These are phyloP conservation scores for Caiman crocodilus DNA, from an alignment of 2,797 vertebrate species.

Conservation along the genomic window DNA sequence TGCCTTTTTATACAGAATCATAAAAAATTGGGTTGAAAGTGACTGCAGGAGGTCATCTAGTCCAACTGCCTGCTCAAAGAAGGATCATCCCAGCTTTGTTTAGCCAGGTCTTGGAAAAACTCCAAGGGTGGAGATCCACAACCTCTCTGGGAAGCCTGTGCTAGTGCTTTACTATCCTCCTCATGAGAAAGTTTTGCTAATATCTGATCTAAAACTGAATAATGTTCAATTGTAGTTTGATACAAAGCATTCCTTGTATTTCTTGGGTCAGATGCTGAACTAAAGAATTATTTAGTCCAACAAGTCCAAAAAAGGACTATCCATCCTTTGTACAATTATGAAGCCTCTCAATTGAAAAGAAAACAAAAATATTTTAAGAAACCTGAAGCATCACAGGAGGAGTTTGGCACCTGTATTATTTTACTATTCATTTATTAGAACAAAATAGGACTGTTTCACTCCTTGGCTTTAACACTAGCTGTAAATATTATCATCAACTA, in stretches of 20 bases:
- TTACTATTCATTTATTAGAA: background rate
- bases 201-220: background rate
- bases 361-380: background rate
- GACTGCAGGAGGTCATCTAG: no score
- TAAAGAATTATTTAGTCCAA: background rate
- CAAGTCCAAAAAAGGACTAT: no score
- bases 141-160: no score
- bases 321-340: no score
- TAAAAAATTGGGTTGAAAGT: no score
- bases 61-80: no score
- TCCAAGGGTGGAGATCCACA: no score
- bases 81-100: no score
- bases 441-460: background rate
- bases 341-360: background rate
- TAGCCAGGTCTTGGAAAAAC: no score
- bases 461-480: background rate
- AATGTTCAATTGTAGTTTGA: background rate
- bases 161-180: no score
- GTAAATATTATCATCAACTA: background rate
- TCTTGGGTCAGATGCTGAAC: background rate
- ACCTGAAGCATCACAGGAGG: background rate
- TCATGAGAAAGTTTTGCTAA: no score
- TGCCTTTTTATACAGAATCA: no score
- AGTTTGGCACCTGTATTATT: background rate
- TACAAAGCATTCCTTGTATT: background rate